Evolutionary conservation across 2,113 vertebrate genomes (phyloP), one percentile per base, ranked within the genome.

Genomic region (Naja naja): DNA sequence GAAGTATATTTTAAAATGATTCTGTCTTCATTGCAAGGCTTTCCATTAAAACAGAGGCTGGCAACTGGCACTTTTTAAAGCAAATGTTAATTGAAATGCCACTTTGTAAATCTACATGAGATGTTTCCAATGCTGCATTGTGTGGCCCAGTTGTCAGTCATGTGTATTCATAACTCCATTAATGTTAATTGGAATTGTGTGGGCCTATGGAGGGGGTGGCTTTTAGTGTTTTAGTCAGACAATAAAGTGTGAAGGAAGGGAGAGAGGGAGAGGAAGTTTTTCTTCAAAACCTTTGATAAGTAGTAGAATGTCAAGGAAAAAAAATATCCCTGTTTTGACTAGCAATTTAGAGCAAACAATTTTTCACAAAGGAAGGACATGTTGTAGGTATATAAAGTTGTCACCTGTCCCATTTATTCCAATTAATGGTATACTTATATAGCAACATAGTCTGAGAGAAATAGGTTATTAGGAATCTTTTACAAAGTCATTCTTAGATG

Each of bases 1-100:
- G 87, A 90, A 94, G 87, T 87, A 55, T 89, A 93, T 93, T 93
- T 92, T 92, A 90, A 96, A 93, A n/a, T 94, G 88, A 94, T 64
- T 94, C 52, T 94, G 43, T 2, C 74, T 58, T 69, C 86, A 47
- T 89, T 58, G 8, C 52, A 95, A 43, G 90, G 87, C 69, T 95
- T 95, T 93, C 93, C 91, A 90, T 95, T 90, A 93, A 87, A 90
- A 88, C 89, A 92, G 27, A 92, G 91, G 45, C 49, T 93, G 92
- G 55, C 54, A 92, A 43, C 52, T 93, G 1, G 90, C 58, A 92
- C 25, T 92, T 93, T 60, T 90, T 90, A 16, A 88, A 94, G 85
- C 60, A 93, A 93, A n/a, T 91, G 34, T 94, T 91, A 88, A 94
- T 90, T 94, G 55, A 94, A 94, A 92, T 94, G 95, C 6, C 60